Base-by-base conservation (phyloP, 2,888 invertebrate species). In the Galeruca laticollis region DNA sequence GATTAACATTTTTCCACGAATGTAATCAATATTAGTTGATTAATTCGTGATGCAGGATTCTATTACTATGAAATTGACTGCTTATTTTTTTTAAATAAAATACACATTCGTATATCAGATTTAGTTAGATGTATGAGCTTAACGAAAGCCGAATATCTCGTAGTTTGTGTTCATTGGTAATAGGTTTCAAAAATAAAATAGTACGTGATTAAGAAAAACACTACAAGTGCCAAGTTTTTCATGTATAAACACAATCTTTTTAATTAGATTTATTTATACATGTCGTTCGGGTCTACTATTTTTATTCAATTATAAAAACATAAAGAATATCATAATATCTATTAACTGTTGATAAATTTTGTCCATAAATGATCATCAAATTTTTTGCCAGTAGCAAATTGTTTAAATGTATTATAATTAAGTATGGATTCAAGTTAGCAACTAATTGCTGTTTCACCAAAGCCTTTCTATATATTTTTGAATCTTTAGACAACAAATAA, bases 131-230 rank as follows among this genome's bases (percentile, higher is more conserved):
- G 6, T 26, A 26, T 26, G 6, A 26, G 26, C 6, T 26, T 26
- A 5, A 26, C 4, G 26, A 26, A 26, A 5, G 26, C 26, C 26
- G 26, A 26, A 26, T 6, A n/a, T 40, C 40, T n/a, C 40, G 40
- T 13, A n/a, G 40, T 40, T 40, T 40, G n/a, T 40, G 35, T 37
- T 37, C 9, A 11, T 2, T 18, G 51, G 20, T 51, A 21, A 21
- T 18, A 20, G 13, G 20, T 26, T 54, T 26, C 31, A 31, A 13
- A 31, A 31, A 31, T 54, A 54, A 59, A 59, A 35, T 33, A 59
- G 57, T 13, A 21, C 4, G 57, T 40, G 40, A 60, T 60, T 47
- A 60, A 43, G 33, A 26, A 60, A 49, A 60, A 60, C 60, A 60
- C 15, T 6, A 13, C 26, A 5, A 8, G 26, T 47, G 60, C 60